Evolutionary conservation across 2,888 invertebrate species (phyloP).

Genomic region (Adelphocoris suturalis): DNA sequence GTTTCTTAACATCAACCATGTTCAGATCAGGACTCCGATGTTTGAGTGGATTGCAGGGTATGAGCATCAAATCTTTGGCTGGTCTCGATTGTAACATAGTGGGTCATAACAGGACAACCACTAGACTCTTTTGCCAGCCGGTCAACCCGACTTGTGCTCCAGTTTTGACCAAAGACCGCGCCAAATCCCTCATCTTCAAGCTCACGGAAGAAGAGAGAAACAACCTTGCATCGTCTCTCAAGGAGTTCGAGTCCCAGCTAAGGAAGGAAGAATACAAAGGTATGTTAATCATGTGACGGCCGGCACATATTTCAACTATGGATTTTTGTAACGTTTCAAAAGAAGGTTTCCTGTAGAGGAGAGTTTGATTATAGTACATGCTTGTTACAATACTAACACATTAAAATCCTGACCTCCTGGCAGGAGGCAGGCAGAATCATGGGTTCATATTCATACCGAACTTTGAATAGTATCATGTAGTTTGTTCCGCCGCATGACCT

Average conservation of each 20-base stretch:
- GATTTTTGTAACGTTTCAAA: no score
- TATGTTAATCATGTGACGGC: conserved; percentile 78
- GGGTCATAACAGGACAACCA: not conserved
- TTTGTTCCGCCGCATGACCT: no score
- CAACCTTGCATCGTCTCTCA: conserved; percentile 84
- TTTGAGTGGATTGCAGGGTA: not conserved
- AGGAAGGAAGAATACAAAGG: conserved; percentile 90
- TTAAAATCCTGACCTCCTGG: no score
- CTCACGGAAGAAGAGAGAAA: conserved; percentile 87
- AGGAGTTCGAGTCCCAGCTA: conserved; percentile 87
- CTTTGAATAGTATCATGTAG: no score
- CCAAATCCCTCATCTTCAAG: conserved; percentile 86
- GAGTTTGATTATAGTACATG: no score
- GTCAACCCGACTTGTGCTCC: conserved; percentile 74
- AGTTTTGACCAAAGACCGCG: conserved; percentile 84
- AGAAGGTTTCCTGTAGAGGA: no score
- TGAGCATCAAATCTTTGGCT: not conserved
- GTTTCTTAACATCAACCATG: not conserved
- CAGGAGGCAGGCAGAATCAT: no score
- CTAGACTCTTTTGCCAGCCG: not conserved
- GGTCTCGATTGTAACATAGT: not conserved
- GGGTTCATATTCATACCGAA: no score
- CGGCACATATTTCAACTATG: no score
- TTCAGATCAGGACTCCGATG: not conserved
- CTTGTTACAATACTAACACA: no score